Evolutionary conservation across 2,113 vertebrate species (phyloP), one percentile per base, ranked within the genome.

Genomic region (Aldabrachelys gigantea): DNA sequence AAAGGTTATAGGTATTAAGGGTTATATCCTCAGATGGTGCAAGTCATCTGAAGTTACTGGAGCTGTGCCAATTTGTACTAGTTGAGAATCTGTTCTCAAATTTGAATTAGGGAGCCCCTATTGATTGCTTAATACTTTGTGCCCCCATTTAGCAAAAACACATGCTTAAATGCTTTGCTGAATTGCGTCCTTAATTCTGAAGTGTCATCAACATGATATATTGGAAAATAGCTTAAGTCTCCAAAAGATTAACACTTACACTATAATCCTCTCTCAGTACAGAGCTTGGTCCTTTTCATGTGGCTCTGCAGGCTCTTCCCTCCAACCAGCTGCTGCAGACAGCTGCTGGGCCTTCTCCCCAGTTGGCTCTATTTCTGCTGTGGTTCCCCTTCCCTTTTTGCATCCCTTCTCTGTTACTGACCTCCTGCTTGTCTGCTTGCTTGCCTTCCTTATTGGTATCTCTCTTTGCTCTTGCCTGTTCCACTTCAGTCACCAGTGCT

Each of bases 391-490:
- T 38, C 82, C 31, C 80, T 89, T 87, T 24, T 62, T 94, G 88
- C n/a, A 69, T n/a, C 65, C 35, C 19, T 75, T 59, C 80, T 91
- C 88, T 72, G n/a, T 72, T 89, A 89, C 59, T 89, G n/a, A 87
- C 94, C 95, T 96, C 57, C 44, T 91, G 49, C 62, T 89, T 89
- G 21, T 87, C 29, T 90, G 27, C 54, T 10, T 72, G 65, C 17
- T 22, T n/a, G 17, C 19, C 35, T 38, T n/a, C 35, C 8, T n/a
- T 8, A n/a, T 21, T 72, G 89, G 47, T 80, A 89, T 57, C 59
- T 80, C 27, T 88, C 41, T 38, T 76, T 76, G 27, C 27, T 90
- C 27, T 85, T 89, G 59, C n/a, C 57, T 72, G 47, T 93, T 92
- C 85, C 22, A 81, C 93, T 86, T 94, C 88, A 85, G 65, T 65